Percentiles rank a stretch among this genome's conserved stretches.
Evolutionary conservation across 2,888 invertebrate species (phyloP).

Genomic region (Blastobasis lacticolella): DNA sequence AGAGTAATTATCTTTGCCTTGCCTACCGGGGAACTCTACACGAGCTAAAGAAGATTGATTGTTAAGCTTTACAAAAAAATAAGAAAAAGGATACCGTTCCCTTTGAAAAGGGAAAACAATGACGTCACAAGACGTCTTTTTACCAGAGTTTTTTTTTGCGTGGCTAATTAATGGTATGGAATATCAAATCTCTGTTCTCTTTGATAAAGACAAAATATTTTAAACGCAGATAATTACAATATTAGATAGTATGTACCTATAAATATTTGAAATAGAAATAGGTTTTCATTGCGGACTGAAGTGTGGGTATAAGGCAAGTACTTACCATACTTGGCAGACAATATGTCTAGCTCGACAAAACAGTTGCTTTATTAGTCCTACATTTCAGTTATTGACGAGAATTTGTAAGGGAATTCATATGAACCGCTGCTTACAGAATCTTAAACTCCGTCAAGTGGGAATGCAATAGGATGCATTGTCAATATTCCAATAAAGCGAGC

Average conservation of each 20-base stretch:
- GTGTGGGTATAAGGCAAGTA: background rate
- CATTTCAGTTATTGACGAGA: too few relatives aligned
- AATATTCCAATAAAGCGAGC: too few relatives aligned
- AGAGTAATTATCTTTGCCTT: too few relatives aligned
- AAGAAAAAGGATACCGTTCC: slow-evolving; percentile 1
- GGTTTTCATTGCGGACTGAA: background rate
- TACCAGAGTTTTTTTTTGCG: background rate
- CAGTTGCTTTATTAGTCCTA: too few relatives aligned
- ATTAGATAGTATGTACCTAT: background rate
- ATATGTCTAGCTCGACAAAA: too few relatives aligned
- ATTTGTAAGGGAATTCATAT: too few relatives aligned
- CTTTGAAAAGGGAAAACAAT: slow-evolving; percentile 1
- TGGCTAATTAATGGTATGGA: background rate
- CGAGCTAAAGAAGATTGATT: slow-evolving; percentile 16
- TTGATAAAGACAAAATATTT: background rate
- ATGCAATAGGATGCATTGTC: too few relatives aligned
- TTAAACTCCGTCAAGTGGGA: too few relatives aligned
- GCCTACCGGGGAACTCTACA: background rate
- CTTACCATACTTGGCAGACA: too few relatives aligned
- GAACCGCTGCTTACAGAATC: too few relatives aligned
- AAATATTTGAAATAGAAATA: background rate
- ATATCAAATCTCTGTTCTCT: background rate
- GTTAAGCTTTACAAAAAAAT: slow-evolving; percentile 2
- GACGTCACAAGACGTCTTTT: background rate
- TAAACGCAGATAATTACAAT: background rate